phyloP scores from a whole-genome alignment of 23 tunicate genomes.

The Ciona savignyi region DNA sequence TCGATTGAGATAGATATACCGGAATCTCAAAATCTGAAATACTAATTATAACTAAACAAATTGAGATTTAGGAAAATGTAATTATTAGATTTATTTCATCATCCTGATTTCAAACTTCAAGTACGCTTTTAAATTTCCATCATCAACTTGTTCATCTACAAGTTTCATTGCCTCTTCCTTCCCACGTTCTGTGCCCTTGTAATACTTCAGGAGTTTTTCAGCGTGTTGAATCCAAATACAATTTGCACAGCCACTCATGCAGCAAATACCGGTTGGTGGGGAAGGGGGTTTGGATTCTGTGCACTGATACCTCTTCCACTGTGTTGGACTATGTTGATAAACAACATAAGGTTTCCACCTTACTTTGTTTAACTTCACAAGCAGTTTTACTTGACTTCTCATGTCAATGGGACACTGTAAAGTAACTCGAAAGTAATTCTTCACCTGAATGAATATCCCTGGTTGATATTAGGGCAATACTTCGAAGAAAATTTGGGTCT shows the following conservation, averaged over 20 bases:
- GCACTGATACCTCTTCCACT: neutral
- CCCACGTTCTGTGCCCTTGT: constrained; percentile 27
- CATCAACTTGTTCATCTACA: constrained; percentile 64
- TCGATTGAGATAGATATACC: no score
- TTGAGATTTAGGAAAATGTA: no score
- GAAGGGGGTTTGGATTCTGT: constrained; percentile 17
- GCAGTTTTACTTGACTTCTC: neutral
- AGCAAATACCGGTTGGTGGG: constrained; percentile 48
- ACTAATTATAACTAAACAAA: no score
- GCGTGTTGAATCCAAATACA: constrained; percentile 96
- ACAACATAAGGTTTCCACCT: no score
- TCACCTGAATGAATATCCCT: constrained; percentile 49
- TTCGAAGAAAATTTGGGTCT: constrained; percentile 25
- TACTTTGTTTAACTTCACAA: no score
- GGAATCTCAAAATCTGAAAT: no score
- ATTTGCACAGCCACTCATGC: constrained; percentile 90
- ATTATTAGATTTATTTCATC: constrained; percentile 10
- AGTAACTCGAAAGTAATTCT: constrained; percentile 76
- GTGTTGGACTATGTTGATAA: no score
- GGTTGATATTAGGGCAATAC: constrained; percentile 60
- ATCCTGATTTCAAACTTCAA: constrained; percentile 62
- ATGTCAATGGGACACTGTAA: constrained; percentile 37
- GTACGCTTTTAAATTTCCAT: constrained; percentile 75
- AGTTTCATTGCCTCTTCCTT: constrained; percentile 36
- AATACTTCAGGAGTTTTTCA: constrained; percentile 65